Conservation (phyloP, 2,888 invertebrate species). For the Lordiphosa andalusiaca region DNA sequence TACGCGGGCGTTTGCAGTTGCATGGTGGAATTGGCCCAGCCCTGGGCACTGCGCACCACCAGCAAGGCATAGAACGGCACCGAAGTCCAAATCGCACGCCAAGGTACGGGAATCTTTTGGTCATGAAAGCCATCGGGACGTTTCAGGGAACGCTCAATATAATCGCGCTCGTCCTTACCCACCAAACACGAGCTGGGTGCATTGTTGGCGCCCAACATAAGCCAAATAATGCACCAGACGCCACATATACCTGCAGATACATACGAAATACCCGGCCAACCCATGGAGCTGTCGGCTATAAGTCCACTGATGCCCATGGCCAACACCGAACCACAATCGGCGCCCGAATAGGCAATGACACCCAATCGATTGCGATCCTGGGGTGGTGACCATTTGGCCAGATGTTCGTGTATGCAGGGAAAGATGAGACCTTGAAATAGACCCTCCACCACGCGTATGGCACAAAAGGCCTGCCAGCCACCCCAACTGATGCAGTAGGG, state of each 20-base stretch:
- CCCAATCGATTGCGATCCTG: constrained; percentile 83
- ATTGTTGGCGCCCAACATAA: constrained; percentile 82
- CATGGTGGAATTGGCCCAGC: constrained; percentile 87
- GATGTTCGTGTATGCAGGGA: constrained; percentile 84
- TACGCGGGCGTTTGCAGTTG: constrained; percentile 86
- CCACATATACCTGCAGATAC: constrained; percentile 81
- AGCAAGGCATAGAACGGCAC: constrained; percentile 83
- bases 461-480: constrained; percentile 83
- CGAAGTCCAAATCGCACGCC: constrained; percentile 84
- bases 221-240: constrained; percentile 82
- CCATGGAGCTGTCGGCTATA: constrained; percentile 82
- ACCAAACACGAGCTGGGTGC: constrained; percentile 83
- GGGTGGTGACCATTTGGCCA: constrained; percentile 86
- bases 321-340: constrained; percentile 84
- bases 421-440: constrained; percentile 85
- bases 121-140: constrained; percentile 53
- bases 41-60: constrained; percentile 83
- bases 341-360: constrained; percentile 82
- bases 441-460: constrained; percentile 84
- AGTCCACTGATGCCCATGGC: constrained; percentile 84
- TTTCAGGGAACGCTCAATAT: constrained; percentile 82
- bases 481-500: constrained; percentile 85
- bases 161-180: constrained; percentile 81
- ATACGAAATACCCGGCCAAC: constrained; percentile 86
- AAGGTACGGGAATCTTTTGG: constrained; percentile 82